Evolutionary conservation across 2,797 vertebrate species (phyloP).

Genomic region (Oryzias dopingdopingensis): DNA sequence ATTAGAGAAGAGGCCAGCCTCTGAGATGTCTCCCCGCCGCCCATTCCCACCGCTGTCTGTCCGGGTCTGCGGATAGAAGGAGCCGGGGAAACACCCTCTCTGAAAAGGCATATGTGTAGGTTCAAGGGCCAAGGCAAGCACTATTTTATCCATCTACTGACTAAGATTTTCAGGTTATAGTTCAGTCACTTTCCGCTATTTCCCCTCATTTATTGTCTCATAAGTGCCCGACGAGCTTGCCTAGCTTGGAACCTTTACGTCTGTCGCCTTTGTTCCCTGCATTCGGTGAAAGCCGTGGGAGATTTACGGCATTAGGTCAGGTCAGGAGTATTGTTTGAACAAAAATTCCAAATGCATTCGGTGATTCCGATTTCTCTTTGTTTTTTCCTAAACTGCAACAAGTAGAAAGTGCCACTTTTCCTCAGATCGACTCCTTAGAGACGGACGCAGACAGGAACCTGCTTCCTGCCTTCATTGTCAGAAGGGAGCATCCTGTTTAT

Average conservation of each 20-base stretch:
- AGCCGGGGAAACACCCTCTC: conserved; percentile 7
- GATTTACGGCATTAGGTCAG: conserved; percentile 55
- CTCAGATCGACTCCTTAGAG: conserved; percentile 43
- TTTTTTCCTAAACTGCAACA: conserved; percentile 41
- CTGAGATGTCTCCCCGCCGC: conserved; percentile 40
- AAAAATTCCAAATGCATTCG: conserved; percentile 42
- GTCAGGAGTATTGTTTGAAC: conserved; percentile 59
- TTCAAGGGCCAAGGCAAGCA: conserved; percentile 37
- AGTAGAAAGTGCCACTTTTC: conserved; percentile 25
- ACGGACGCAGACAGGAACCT: conserved; percentile 32
- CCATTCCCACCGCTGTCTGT: conserved; percentile 42
- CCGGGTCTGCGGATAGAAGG: background rate
- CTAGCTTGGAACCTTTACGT: conserved; percentile 23
- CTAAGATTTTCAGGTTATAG: conserved; percentile 6
- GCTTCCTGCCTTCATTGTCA: conserved; percentile 69
- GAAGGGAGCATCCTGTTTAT: conserved; percentile 69
- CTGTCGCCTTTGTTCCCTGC: conserved; percentile 48
- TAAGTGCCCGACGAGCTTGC: conserved; percentile 11
- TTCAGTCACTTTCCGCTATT: conserved; percentile 42
- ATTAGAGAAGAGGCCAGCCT: conserved; percentile 57
- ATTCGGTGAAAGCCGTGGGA: conserved; percentile 29
- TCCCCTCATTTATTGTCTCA: conserved; percentile 28
- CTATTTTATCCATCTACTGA: conserved; percentile 33
- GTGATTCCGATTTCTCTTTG: conserved; percentile 56
- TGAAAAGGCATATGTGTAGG: conserved; percentile 48